Evolutionary conservation across 2,113 vertebrate species (phyloP).

Genomic region (Cromileptes altivelis): DNA sequence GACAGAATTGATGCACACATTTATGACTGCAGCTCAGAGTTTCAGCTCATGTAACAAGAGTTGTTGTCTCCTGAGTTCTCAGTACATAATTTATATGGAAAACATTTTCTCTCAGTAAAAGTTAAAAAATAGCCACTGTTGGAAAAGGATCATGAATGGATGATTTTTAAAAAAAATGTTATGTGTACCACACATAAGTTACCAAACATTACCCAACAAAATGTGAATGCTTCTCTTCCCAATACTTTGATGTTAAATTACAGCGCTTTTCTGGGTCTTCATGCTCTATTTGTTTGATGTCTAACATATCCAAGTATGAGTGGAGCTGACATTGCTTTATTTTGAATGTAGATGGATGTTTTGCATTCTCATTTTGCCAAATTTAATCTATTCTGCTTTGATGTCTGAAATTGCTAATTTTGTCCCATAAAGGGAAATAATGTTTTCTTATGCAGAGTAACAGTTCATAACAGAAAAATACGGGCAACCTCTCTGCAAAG

Average conservation of each 20-base stretch:
- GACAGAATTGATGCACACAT: not conserved
- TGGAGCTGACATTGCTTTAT: constrained; percentile 63
- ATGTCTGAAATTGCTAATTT: constrained; percentile 75
- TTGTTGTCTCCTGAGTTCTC: not conserved
- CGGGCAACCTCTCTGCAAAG: not conserved
- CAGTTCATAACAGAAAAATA: not conserved
- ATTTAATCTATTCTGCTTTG: constrained; percentile 76
- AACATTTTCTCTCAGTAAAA: not conserved
- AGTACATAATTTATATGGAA: constrained; percentile 9
- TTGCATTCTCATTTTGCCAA: constrained; percentile 63
- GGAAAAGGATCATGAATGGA: constrained; percentile 1
- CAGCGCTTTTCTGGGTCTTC: constrained; percentile 50
- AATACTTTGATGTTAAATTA: constrained; percentile 73
- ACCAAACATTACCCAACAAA: constrained; percentile 23
- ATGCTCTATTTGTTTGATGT: constrained; percentile 70
- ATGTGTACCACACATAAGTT: constrained; percentile 10
- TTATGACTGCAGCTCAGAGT: not conserved
- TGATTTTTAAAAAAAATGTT: not conserved
- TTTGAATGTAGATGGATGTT: constrained; percentile 65
- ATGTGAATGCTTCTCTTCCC: constrained; percentile 56
- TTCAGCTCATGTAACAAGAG: not conserved
- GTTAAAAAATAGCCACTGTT: not conserved
- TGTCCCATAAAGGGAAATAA: constrained; percentile 57
- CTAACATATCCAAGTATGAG: constrained; percentile 45
- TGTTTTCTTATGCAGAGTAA: constrained; percentile 20